Base-by-base conservation (phyloP, 2,113 vertebrate genomes). In the Anseranas semipalmata region DNA sequence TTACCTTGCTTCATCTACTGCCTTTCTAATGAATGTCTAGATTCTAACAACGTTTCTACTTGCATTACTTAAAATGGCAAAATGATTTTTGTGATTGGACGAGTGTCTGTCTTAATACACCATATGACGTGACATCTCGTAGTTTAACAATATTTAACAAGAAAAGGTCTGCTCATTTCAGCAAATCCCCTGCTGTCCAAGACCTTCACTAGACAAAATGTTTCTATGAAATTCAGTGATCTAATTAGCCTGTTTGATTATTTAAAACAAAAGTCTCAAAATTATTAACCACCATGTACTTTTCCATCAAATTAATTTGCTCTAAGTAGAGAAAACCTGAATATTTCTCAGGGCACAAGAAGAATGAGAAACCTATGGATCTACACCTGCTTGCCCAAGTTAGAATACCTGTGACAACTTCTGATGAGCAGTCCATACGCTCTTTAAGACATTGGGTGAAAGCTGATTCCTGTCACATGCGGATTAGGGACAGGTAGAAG, bases 11-110 rank as follows among this genome's bases (percentile, higher is more conserved):
- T 67, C 53, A 83, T 33, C 52, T 82, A 65, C 41, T 52, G 70
- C 67, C n/a, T 55, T 91, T 94, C 75, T 94, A 94, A 95, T 41
- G n/a, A 93, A 91, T 77, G 63, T 70, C n/a, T 68, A 68, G 22
- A 58, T 76, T 92, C 91, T 56, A 68, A 92, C 27, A 81, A 35
- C 6, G 39, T 52, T 93, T 95, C 91, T 91, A 43, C 43, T 72
- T 86, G 39, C 20, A 59, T 84, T 73, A 87, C 39, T 84, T 45
- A 58, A 90, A 91, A 78, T 17, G 32, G 32, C 12, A 79, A 96
- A 77, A 83, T 32, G 3, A n/a, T 75, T 41, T 25, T 48, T 66
- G 30, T 66, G 58, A 93, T 30, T 78, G 82, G 85, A 90, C 48
- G 74, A 88, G 21, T 85, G 35, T 95, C 76, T 60, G 32, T 87